Base-by-base conservation (phyloP, 2,888 invertebrate species). In the Amphimallon solstitiale region DNA sequence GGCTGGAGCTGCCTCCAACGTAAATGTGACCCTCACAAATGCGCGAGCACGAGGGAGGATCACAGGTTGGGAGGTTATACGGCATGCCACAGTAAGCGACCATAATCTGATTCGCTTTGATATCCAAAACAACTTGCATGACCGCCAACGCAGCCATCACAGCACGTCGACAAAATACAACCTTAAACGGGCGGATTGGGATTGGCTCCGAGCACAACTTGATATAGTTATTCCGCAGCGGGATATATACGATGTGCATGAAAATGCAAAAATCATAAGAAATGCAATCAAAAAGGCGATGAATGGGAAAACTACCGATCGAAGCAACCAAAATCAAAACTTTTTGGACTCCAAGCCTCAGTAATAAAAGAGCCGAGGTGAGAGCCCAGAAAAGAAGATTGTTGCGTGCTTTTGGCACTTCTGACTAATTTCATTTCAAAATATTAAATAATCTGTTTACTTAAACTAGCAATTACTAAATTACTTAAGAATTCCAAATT, bases 131-230 rank as follows among this genome's bases (percentile, higher is more conserved):
- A 2, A 2, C 5, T 0, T 7, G 9, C 23, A 46, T 2, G 14
- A 2, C n/a, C 0, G 3, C 4, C 9, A 21, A 1, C 1, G 0
- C 21, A 21, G n/a, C 2, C 21, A n/a, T 37, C 6, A 2, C 14
- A 10, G 6, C 7, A 7, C 14, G 9, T 7, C n/a, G 7, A 12
- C 2, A 14, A 12, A 15, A 10, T 64, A 64, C 2, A 64, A 56
- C 15, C n/a, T 56, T 2, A 19, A n/a, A 1, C 54, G 29, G 35
- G 64, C 64, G 1, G 35, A 64, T 21, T 64, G 64, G 64, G 15
- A 63, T 1, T 5, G 5, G 10, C 23, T 63, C 2, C 3, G 14
- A 2, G 2, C 5, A 14, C 5, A 0, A 2, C 14, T 37, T 19
- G 17, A 17, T 1, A 9, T 23, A 3, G 15, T 34, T 1, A 5